phyloP scores from a whole-genome alignment of 1,140 invertebrate species.

The Drosophila cardini region DNA sequence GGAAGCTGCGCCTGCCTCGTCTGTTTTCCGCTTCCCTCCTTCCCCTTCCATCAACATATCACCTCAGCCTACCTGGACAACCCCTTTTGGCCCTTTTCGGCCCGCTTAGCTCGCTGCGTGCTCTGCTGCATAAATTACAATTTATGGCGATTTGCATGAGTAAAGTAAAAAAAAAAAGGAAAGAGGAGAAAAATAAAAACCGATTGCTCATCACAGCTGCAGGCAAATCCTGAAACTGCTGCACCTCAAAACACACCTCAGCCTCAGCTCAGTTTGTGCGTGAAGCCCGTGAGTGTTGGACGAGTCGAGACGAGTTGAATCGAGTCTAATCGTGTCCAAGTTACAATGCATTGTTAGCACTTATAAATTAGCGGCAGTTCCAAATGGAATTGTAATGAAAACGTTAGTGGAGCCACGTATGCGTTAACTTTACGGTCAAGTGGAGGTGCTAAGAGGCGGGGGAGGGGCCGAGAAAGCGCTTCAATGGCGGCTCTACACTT shows the following conservation, averaged over 20 bases:
- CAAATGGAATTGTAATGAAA: constrained; percentile 34
- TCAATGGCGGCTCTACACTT: constrained; percentile 38
- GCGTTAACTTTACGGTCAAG: constrained; percentile 54
- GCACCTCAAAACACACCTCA: no score
- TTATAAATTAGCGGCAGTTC: constrained; percentile 19
- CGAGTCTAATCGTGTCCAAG: background rate
- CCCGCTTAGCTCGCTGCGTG: constrained; percentile 43
- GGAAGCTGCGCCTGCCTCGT: constrained; percentile 47
- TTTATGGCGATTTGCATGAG: constrained; percentile 81
- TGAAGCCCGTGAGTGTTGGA: constrained; percentile 62
- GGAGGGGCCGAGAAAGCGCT: constrained; percentile 28
- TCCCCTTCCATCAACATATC: no score
- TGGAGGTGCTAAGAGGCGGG: constrained; percentile 22
- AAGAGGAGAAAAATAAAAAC: background rate
- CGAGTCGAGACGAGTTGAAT: background rate
- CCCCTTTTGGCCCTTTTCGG: constrained; percentile 33
- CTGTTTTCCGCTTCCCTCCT: background rate
- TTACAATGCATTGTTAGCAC: constrained; percentile 27
- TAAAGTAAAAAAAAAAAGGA: constrained; percentile 12
- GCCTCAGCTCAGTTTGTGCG: constrained; percentile 65
- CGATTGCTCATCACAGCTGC: constrained; percentile 49
- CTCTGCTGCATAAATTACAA: constrained; percentile 77
- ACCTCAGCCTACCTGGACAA: constrained; percentile 41
- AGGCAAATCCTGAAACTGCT: constrained; percentile 43
- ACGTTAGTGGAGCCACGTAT: constrained; percentile 48